Evolutionary conservation across 2,113 vertebrate genomes (phyloP).

Genomic region (Amblyopsis rosae): DNA sequence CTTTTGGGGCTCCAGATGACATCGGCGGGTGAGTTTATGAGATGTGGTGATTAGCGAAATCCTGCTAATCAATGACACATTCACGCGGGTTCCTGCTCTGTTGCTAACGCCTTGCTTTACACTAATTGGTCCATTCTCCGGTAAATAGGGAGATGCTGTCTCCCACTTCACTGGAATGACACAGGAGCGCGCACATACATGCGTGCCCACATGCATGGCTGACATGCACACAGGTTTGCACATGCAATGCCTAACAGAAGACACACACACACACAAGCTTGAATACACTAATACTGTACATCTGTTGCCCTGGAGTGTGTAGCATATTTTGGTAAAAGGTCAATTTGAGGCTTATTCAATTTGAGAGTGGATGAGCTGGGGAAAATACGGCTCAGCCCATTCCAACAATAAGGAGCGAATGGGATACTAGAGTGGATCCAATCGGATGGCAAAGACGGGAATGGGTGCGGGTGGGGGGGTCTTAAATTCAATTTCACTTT

Average conservation of each 20-base stretch:
- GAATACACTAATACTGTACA: constrained; percentile 63
- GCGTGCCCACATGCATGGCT: constrained; percentile 59
- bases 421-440: constrained; percentile 60
- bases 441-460: constrained; percentile 36
- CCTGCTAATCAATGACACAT: constrained; percentile 83
- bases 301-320: constrained; percentile 41
- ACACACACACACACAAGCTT: constrained; percentile 41
- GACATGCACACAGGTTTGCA: neutral
- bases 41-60: constrained; percentile 82
- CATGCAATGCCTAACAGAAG: neutral
- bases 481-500: constrained; percentile 77
- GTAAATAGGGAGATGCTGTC: constrained; percentile 76
- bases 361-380: constrained; percentile 69
- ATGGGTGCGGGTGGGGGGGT: neutral
- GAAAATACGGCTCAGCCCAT: constrained; percentile 64
- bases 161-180: constrained; percentile 65
- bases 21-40: constrained; percentile 75
- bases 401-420: constrained; percentile 76
- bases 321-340: constrained; percentile 72
- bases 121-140: constrained; percentile 80
- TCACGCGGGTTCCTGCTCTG: constrained; percentile 79
- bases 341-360: constrained; percentile 78
- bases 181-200: constrained; percentile 41
- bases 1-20: constrained; percentile 77
- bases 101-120: constrained; percentile 62